Evolutionary conservation across 2,797 vertebrate species (phyloP).

Genomic region (Euphonia xanthogaster): DNA sequence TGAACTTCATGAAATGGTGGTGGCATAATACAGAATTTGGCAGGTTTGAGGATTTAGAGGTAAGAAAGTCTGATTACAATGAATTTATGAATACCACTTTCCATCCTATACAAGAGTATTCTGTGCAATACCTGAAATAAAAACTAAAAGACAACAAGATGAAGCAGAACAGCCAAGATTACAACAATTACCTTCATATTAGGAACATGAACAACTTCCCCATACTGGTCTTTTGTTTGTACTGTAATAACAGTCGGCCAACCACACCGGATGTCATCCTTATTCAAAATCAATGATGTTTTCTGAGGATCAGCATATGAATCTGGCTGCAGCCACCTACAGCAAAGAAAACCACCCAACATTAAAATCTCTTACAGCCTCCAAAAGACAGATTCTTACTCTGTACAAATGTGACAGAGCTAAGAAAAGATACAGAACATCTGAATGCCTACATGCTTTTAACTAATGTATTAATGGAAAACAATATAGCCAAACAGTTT

Average conservation of each 20-base stretch:
- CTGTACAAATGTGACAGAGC: not conserved
- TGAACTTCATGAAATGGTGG: not conserved
- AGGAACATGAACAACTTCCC: slow-evolving; percentile 96
- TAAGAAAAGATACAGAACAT: not conserved
- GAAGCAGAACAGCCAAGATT: not conserved
- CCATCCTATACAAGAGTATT: not conserved
- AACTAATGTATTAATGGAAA: not conserved
- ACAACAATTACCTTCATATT: slow-evolving; percentile 91
- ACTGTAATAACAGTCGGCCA: slow-evolving; percentile 97
- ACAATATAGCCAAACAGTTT: not conserved
- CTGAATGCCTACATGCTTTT: not conserved
- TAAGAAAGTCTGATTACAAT: not conserved
- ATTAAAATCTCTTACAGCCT: not conserved
- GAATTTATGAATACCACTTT: not conserved
- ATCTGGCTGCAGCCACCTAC: slow-evolving; percentile 97
- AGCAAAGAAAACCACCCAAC: not conserved
- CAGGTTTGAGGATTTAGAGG: not conserved
- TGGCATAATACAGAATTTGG: not conserved
- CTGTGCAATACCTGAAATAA: not conserved
- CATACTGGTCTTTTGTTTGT: slow-evolving; percentile 99
- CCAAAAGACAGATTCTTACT: not conserved
- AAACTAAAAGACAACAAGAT: not conserved
- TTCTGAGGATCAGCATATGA: slow-evolving; percentile 98
- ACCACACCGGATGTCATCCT: slow-evolving; percentile 97
- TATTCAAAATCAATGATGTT: slow-evolving; percentile 95